Evolutionary conservation across 2,888 invertebrate species (phyloP), one percentile per base, ranked within the genome.

Genomic region (Hirtodrosophila alboralis): DNA sequence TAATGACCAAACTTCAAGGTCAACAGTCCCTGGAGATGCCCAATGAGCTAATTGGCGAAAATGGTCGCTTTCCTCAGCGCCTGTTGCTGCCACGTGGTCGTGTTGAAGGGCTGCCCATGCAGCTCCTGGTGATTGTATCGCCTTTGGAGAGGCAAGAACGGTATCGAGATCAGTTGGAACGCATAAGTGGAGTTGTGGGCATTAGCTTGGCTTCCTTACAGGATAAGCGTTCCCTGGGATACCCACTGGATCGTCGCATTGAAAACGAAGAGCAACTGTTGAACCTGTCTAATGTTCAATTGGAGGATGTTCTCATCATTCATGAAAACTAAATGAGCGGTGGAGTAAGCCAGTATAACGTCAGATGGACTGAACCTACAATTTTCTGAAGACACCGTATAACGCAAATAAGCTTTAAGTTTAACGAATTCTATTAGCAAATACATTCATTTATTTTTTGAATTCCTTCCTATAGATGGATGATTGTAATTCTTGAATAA

Each of bases 81-180:
- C 90, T 94, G 26, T 71, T 93, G 48, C 88, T 95, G 34, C 95
- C 95, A 75, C 94, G 93, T 84, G 95, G 93, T 54, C 91, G 90
- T 21, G 70, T 86, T 44, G 92, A 91, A 45, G 94, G 95, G 61
- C 92, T 93, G 89, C 93, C 93, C 4, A 93, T 93, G 89, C 91
- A 93, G 63, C 75, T 94, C 14, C 88, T 93, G 80, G 93, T 93
- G 2, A 91, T 93, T 77, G 91, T 94, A 41, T 91, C 92, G 8
- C 92, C 93, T 53, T 89, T 90, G 66, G 81, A 72, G 80, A 14
- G 57, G 7, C 16, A 48, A 21, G 49, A 48, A 6, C 40, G 47
- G 1, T 1, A 18, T 18, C 2, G 18, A 5, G 51, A 40, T 3
- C 51, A 48, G 1, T 5, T 43, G 1, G 37, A 60, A 0, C 63